phyloP scores from a whole-genome alignment of 2,888 invertebrate genomes.

The Mesochorus sp. region DNA sequence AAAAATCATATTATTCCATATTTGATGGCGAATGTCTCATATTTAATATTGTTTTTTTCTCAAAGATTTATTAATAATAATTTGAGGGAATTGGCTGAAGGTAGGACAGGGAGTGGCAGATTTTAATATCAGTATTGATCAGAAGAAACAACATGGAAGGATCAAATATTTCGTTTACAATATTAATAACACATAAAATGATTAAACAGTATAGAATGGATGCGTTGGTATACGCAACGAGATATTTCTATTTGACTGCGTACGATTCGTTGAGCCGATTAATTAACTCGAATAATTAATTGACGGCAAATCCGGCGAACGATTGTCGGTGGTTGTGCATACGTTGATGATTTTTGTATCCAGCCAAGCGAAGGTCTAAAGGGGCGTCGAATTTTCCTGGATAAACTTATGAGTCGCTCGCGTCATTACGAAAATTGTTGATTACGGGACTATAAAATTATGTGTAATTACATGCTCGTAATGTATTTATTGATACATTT shows the following conservation, averaged over 20 bases:
- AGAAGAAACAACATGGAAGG: constrained; percentile 6
- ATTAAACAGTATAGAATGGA: background rate
- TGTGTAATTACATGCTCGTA: too few species aligned
- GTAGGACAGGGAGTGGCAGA: background rate
- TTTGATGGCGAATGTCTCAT: too few species aligned
- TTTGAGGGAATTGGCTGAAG: constrained; percentile 27
- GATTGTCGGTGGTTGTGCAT: background rate
- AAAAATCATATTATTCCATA: too few species aligned
- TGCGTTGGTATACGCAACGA: background rate
- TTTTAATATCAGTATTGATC: constrained; percentile 32
- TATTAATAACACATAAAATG: background rate
- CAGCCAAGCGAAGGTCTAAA: too few species aligned
- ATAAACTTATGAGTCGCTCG: background rate
- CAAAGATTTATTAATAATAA: constrained; percentile 20
- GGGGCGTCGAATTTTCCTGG: background rate
- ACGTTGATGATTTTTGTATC: background rate
- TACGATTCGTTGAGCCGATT: constrained; percentile 27
- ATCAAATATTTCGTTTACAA: background rate
- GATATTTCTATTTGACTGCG: constrained; percentile 9
- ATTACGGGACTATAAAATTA: too few species aligned
- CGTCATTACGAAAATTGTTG: too few species aligned
- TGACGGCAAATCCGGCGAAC: background rate
- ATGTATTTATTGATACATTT: too few species aligned
- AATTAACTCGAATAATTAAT: constrained; percentile 46
- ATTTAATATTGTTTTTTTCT: too few species aligned